Evolutionary conservation across 2,888 invertebrate genomes (phyloP).

Genomic region (Leptinotarsa peninsularis): DNA sequence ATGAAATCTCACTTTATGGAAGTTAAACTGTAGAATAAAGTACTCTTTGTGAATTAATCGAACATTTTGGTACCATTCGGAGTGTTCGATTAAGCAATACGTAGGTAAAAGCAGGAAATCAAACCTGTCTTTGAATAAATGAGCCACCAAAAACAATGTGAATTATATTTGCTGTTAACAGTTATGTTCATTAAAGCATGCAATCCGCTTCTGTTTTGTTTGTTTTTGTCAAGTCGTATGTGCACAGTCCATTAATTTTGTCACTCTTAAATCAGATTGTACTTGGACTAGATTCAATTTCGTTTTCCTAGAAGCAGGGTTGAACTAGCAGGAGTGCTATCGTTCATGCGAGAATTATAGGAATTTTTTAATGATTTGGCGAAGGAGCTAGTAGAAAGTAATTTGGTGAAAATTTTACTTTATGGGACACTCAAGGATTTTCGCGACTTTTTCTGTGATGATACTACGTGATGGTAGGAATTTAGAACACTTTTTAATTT

Average conservation of each 20-base stretch:
- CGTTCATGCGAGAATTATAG: too few species aligned
- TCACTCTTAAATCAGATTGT: conserved; percentile 19
- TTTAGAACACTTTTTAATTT: too few species aligned
- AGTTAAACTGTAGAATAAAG: too few species aligned
- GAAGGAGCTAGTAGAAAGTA: not conserved
- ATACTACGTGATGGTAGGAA: too few species aligned
- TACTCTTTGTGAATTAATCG: not conserved
- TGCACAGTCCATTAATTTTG: conserved; percentile 16
- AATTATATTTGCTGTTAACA: conserved; percentile 13
- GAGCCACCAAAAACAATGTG: conserved; percentile 11
- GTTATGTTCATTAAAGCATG: conserved; percentile 18
- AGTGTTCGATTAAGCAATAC: not conserved
- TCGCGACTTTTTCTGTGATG: too few species aligned
- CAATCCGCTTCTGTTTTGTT: conserved; percentile 13
- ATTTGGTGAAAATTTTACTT: not conserved
- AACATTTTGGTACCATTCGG: not conserved
- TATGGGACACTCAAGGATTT: too few species aligned
- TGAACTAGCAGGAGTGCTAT: too few species aligned
- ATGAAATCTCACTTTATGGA: too few species aligned
- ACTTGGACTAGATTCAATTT: conserved; percentile 8
- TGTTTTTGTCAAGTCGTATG: conserved; percentile 1
- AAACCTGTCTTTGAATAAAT: not conserved
- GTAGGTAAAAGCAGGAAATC: not conserved
- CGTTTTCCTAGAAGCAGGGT: conserved; percentile 3
- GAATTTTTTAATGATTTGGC: not conserved